These are phyloP conservation scores for Coremacera marginata DNA, from an alignment of 2,888 invertebrate species.

Conservation along the genomic window DNA sequence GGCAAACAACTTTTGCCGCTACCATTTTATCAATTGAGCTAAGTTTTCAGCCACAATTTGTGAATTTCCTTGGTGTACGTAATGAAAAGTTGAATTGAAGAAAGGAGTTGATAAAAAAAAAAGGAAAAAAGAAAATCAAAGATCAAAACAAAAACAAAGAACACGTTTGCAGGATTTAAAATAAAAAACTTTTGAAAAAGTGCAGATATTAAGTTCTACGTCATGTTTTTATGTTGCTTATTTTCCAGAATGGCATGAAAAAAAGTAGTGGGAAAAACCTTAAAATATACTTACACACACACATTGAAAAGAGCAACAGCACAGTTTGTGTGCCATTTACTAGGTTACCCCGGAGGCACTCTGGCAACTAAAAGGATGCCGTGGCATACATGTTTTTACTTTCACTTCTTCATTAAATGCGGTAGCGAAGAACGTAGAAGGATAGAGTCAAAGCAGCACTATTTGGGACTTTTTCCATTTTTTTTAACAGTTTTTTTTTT, in stretches of 20 bases:
- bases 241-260: neutral
- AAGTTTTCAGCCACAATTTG: conserved; percentile 8
- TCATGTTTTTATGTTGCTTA: neutral
- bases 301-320: neutral
- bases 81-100: neutral
- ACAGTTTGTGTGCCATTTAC: neutral
- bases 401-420: neutral
- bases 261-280: neutral
- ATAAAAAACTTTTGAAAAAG: neutral
- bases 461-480: neutral
- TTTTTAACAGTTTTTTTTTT: neutral
- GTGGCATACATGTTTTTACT: conserved; percentile 3
- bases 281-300: neutral
- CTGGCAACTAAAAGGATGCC: neutral
- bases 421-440: neutral
- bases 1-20: too few relatives aligned
- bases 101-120: neutral
- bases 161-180: neutral
- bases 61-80: neutral
- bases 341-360: neutral
- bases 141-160: neutral
- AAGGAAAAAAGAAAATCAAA: neutral
- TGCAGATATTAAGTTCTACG: neutral
- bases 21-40: conserved; percentile 8
- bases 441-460: too few relatives aligned